Percentiles rank a stretch among this genome's conserved stretches.
Conservation (phyloP, 2,888 invertebrate genomes). For the Unio pictorum region DNA sequence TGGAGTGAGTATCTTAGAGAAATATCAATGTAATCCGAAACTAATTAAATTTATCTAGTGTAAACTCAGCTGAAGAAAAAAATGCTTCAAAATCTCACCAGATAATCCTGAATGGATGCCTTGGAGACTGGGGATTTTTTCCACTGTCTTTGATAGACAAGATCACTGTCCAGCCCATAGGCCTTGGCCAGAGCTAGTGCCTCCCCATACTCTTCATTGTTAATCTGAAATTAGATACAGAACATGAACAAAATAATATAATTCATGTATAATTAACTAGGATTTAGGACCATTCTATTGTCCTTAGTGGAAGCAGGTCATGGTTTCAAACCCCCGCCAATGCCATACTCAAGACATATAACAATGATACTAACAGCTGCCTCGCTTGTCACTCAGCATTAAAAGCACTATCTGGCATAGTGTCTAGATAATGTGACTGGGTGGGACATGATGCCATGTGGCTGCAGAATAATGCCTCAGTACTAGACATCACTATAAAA, state of each 20-base stretch:
- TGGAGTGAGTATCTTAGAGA: too few species aligned
- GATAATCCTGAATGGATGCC: constrained; percentile 82
- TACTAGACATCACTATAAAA: too few species aligned
- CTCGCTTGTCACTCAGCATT: too few species aligned
- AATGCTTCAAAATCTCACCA: constrained; percentile 73
- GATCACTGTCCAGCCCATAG: constrained; percentile 82
- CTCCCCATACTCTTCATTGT: constrained; percentile 81
- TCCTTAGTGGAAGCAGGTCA: neutral
- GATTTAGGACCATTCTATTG: neutral
- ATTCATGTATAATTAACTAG: neutral
- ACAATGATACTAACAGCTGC: too few species aligned
- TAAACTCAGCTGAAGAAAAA: neutral
- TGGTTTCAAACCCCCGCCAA: neutral
- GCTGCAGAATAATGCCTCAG: too few species aligned
- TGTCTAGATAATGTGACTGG: too few species aligned
- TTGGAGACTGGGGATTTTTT: constrained; percentile 80
- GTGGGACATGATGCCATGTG: too few species aligned
- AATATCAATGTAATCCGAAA: too few species aligned
- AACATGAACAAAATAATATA: neutral
- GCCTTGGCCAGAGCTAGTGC: constrained; percentile 81
- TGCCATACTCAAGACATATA: too few species aligned
- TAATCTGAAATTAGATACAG: constrained; percentile 73
- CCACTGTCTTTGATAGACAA: constrained; percentile 87
- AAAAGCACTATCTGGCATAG: too few species aligned
- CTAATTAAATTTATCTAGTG: too few species aligned